Evolutionary conservation across 2,113 vertebrate genomes (phyloP), one percentile per base, ranked within the genome.

Genomic region (Otolemur garnettii): DNA sequence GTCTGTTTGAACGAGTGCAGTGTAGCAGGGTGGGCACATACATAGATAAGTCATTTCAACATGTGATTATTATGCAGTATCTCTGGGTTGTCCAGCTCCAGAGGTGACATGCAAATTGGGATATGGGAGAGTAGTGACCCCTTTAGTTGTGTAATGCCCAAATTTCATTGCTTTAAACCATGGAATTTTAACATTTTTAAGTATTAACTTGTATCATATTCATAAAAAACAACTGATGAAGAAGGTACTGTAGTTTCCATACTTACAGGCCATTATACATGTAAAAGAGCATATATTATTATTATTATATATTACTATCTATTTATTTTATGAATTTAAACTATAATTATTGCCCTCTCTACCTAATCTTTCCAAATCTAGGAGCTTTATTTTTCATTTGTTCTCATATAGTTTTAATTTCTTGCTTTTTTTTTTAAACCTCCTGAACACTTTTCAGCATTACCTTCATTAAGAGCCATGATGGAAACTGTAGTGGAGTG

Each of bases 311-410:
- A 26, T 81, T 81, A 10, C 84, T 78, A 55, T 64, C 53, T 59
- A 24, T 53, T 42, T 60, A 66, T 87, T 95, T 62, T 21, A 86
- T 86, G n/a, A 81, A 82, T 66, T 80, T 75, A 42, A 64, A 55
- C 17, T 84, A 71, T 57, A 90, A 38, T 79, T 77, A 14, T 85
- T 80, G 1, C 2, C 53, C 24, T 90, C 28, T 91, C 6, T 71
- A 2, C 0, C 15, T 82, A 53, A 55, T 92, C 13, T 5, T 87
- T 92, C 45, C n/a, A 66, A 84, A 72, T 3, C 28, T 26, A 77
- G 15, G 12, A 91, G 13, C 19, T 95, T 24, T 81, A 22, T 50
- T 33, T 91, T 94, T 90, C 79, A 17, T 84, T 95, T 83, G 2
- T 74, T 93, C 22, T 87, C n/a, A 66, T 42, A 30, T 53, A 50